Evolutionary conservation across 2,888 invertebrate species (phyloP).

Genomic region (Ferrisia virgata): DNA sequence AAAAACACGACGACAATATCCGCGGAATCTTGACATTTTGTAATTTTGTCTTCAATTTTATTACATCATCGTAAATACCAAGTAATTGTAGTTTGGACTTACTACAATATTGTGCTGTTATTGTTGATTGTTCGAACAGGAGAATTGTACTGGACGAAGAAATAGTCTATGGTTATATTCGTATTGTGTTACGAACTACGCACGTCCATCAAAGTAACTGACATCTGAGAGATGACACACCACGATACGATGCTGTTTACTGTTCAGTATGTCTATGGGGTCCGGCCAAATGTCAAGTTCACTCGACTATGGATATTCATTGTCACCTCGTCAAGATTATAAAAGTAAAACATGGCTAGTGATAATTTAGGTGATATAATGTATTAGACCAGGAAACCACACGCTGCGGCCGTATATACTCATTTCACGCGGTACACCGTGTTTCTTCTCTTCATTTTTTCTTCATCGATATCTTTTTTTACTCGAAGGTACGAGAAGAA

Average conservation of each 20-base stretch:
- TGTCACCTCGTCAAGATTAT: slow-evolving; percentile 4
- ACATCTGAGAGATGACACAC: not conserved
- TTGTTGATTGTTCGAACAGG: not conserved
- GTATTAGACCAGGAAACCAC: slow-evolving; percentile 40
- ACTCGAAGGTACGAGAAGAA: not conserved
- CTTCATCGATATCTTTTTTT: not conserved
- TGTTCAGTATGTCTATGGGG: not conserved
- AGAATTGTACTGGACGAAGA: not conserved
- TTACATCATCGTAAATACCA: not conserved
- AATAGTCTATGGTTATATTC: not conserved
- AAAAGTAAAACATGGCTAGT: not conserved
- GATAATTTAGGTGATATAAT: slow-evolving; percentile 23
- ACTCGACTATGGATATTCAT: slow-evolving; percentile 2
- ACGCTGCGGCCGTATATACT: slow-evolving; percentile 10
- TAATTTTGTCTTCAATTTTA: not conserved
- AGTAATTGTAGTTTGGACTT: too few relatives aligned
- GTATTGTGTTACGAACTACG: too few relatives aligned
- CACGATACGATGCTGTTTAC: too few relatives aligned
- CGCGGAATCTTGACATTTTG: not conserved
- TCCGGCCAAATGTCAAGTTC: not conserved
- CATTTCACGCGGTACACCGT: not conserved
- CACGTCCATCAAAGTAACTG: not conserved
- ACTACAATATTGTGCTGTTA: not conserved
- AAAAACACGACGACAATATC: not conserved
- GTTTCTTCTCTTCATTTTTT: not conserved